Base-by-base conservation (phyloP, 37 sponge, comb jelly and placozoan species). In the Aphrocallistes beatrix region DNA sequence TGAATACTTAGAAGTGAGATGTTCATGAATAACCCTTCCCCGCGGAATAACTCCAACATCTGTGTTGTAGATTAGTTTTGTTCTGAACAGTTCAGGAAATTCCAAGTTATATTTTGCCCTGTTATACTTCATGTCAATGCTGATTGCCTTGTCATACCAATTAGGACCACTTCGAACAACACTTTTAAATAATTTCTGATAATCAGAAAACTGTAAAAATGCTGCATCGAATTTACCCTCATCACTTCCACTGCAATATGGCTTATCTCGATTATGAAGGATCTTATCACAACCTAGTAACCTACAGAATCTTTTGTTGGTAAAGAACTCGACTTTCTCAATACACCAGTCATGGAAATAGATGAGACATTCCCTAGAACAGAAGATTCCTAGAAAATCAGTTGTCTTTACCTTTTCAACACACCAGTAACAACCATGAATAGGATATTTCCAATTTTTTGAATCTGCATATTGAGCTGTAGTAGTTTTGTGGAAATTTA, bases 1-100 rank as follows among this genome's bases (percentile, higher is more conserved):
- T 3, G 75, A 60, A 60, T 32, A 60, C n/a, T 60, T 60, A 28
- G 75, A 60, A 60, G 75, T 13, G 34, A 60, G 34, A 60, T 21
- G 6, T 28, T 60, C 34, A 25, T 6, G 3, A 32, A 6, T 28
- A 21, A 13, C 6, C 6, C 8, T 25, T 32, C n/a, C 21, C 10
- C 75, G 75, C 6, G 75, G 75, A 60, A 60, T 60, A 60, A 60
- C n/a, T 3, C 75, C 75, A 60, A 60, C n/a, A 60, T 60, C 75
- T 13, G 75, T 60, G n/a, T 60, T 21, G 21, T 32, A 13, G 8
- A 60, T 60, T 30, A 60, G 8, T 19, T 8, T 28, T 8, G 10
- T 60, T 8, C 34, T 19, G 25, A 60, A 28, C 8, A 25, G 28
- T 13, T 25, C 3, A 25, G 75, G 75, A 30, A 60, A 60, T 47